Evolutionary conservation across 2,113 vertebrate genomes (phyloP).

Genomic region (Cochlearius cochlearius): DNA sequence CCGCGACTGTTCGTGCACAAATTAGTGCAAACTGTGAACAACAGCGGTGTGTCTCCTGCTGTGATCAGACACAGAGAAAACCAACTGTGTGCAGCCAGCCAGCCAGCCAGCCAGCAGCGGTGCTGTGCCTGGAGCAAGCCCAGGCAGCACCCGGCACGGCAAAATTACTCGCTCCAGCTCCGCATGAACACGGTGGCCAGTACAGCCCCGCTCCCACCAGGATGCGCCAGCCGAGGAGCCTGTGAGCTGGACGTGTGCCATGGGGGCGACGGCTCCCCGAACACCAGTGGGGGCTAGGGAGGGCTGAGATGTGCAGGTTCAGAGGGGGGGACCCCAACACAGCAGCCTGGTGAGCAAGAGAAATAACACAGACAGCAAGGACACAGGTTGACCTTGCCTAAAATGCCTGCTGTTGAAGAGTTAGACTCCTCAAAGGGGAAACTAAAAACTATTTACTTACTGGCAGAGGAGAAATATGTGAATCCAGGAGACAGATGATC

Average conservation of each 20-base stretch:
- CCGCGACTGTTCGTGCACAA: background rate
- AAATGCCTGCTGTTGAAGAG: background rate
- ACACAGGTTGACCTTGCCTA: background rate
- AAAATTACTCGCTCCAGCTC: background rate
- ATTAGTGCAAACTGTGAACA: background rate
- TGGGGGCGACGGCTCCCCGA: rapidly evolving
- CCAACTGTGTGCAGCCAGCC: background rate
- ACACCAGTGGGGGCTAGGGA: background rate
- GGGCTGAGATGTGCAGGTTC: background rate
- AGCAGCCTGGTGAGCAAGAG: background rate
- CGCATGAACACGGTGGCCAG: background rate
- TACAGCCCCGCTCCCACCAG: background rate
- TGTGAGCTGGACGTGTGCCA: background rate
- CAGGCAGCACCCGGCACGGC: rapidly evolving
- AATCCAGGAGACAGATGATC: background rate
- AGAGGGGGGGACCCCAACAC: background rate
- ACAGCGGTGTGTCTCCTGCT: background rate
- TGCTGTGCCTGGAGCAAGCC: background rate
- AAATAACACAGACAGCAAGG: background rate
- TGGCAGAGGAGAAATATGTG: background rate
- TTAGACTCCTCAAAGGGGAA: background rate
- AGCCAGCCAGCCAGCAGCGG: background rate
- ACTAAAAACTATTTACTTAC: background rate
- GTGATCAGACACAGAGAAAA: background rate
- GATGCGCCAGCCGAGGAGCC: background rate